Evolutionary conservation across 2,797 vertebrate genomes (phyloP).

Genomic region (Denticeps clupeoides): DNA sequence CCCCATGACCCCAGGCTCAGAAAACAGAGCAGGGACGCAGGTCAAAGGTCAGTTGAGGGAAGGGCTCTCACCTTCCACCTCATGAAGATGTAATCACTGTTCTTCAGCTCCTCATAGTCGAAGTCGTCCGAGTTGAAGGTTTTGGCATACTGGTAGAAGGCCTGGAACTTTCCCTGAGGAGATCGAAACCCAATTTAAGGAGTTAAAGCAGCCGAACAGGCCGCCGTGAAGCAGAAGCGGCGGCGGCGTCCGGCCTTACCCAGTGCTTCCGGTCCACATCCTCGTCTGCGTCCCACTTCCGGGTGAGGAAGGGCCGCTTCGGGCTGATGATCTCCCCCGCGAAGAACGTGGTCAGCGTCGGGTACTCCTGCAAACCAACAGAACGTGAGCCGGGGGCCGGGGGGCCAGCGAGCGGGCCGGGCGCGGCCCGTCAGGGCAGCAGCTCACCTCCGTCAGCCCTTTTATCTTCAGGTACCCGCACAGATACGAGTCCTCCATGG

Average conservation of each 20-base stretch:
- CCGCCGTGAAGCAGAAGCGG: not conserved
- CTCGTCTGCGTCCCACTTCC: conserved; percentile 92
- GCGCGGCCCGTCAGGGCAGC: no score
- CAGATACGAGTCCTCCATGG: conserved; percentile 88
- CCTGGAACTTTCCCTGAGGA: conserved; percentile 83
- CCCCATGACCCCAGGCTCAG: no score
- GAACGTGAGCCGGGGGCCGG: no score
- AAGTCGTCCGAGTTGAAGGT: conserved; percentile 96
- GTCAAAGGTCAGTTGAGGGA: not conserved
- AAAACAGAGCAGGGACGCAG: no score
- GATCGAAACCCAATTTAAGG: no score
- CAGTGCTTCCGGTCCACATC: conserved; percentile 92
- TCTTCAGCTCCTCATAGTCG: conserved; percentile 91
- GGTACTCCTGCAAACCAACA: conserved; percentile 64
- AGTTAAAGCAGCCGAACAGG: not conserved
- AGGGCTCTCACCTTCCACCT: conserved; percentile 80
- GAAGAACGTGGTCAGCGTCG: conserved; percentile 88
- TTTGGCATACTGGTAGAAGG: conserved; percentile 95
- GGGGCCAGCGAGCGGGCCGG: no score
- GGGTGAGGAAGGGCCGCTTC: conserved; percentile 84
- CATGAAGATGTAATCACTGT: conserved; percentile 96
- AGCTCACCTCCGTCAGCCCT: conserved; percentile 94
- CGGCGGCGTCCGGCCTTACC: conserved; percentile 47
- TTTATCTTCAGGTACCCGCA: conserved; percentile 98
- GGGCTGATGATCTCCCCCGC: conserved; percentile 96